Evolutionary conservation across 2,113 vertebrate genomes (phyloP).

Genomic region (Dicentrarchus labrax): DNA sequence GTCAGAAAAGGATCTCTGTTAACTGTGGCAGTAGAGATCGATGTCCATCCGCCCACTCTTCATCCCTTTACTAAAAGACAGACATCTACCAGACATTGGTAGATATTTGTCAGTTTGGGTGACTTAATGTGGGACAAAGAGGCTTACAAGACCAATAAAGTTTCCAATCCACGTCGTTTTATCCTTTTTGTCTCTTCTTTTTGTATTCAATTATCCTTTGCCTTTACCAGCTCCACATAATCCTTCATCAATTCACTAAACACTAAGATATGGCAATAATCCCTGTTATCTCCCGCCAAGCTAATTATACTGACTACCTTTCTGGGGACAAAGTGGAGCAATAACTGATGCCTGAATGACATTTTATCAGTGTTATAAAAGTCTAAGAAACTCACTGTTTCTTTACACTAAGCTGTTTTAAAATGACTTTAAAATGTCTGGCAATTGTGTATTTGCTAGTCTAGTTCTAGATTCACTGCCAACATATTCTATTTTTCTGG

Average conservation of each 20-base stretch:
- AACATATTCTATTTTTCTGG: neutral
- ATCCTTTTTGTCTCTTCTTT: conserved; percentile 13
- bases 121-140: conserved; percentile 45
- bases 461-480: neutral
- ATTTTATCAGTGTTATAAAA: conserved; percentile 19
- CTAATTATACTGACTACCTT: conserved; percentile 31
- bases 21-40: conserved; percentile 41
- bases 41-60: conserved; percentile 40
- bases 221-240: conserved; percentile 30
- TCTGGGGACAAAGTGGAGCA: conserved; percentile 27
- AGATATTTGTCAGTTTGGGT: conserved; percentile 32
- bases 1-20: conserved; percentile 43
- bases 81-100: conserved; percentile 15
- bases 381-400: conserved; percentile 11
- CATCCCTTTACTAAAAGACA: conserved; percentile 30
- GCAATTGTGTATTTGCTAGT: neutral
- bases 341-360: conserved; percentile 20
- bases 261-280: conserved; percentile 50
- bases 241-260: conserved; percentile 55
- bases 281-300: conserved; percentile 38
- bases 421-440: neutral
- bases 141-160: conserved; percentile 35
- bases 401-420: neutral
- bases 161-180: conserved; percentile 26
- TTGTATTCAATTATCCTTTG: conserved; percentile 44